Evolutionary conservation across 2,113 vertebrate species (phyloP), one percentile per base, ranked within the genome.

Genomic region (Antennarius striatus): DNA sequence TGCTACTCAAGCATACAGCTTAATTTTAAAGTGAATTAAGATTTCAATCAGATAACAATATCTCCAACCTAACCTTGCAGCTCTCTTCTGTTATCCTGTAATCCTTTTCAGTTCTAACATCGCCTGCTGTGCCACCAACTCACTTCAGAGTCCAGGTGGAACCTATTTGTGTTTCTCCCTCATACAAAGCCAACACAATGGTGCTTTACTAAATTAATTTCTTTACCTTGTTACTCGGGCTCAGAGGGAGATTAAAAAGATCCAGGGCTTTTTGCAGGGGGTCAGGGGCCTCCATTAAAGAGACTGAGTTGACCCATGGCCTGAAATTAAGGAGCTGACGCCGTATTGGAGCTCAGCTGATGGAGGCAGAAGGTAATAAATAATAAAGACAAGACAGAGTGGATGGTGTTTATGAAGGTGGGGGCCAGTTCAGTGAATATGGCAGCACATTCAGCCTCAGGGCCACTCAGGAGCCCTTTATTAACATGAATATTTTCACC

Each of bases 331-430:
- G 75, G 59, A 79, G 70, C 77, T 59, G 50, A 80, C 72, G 79
- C 68, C 83, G 80, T 80, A 77, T 75, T 82, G 68, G 69, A 57
- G 73, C 66, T 47, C 57, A 40, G 72, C 71, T 70, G 75, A 86
- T 86, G 56, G 83, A 77, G 72, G 64, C 74, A 13, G 75, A 72
- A 62, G 56, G 76, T 80, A 79, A 89, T 89, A 89, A 90, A 87
- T 88, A 60, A 68, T 51, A 40, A 28, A 47, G 59, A 43, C 32
- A 67, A 40, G 60, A 29, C 29, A 57, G 43, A 46, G 73, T 48
- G 17, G 46, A 49, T 49, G 60, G 71, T 68, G 56, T 63, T 63
- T 71, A 49, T 57, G 55, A 61, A 42, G 61, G 45, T 64, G 48
- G 40, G 59, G 58, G 56, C 14, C 59, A 30, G 53, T 56, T 53